Conservation (phyloP, 2,888 invertebrate species). For the Drosophila mulleri region DNA sequence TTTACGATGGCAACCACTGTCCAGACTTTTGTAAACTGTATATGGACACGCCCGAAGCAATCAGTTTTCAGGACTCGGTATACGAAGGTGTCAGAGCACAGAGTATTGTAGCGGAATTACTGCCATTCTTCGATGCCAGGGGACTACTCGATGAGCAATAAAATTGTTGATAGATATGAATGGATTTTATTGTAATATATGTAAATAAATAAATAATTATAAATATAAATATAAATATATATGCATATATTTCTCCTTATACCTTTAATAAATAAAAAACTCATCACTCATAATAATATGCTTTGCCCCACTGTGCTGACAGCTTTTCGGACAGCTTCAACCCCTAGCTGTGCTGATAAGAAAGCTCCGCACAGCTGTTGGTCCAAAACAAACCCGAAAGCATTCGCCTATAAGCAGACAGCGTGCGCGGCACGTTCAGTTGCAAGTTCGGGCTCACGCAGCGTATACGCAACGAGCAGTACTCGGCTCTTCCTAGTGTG, state of each 20-base stretch:
- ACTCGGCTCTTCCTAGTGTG: slow-evolving; percentile 8
- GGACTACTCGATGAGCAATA: slow-evolving; percentile 78
- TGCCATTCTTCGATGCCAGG: slow-evolving; percentile 80
- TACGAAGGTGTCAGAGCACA: slow-evolving; percentile 75
- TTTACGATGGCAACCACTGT: slow-evolving; percentile 73
- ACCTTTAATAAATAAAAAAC: background rate
- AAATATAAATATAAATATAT: background rate
- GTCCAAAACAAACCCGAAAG: slow-evolving; percentile 60
- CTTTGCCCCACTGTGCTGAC: slow-evolving; percentile 48
- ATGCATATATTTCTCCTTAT: background rate
- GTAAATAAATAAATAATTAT: background rate
- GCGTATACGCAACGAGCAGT: slow-evolving; percentile 69
- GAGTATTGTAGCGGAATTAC: slow-evolving; percentile 67
- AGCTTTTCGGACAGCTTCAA: slow-evolving; percentile 57
- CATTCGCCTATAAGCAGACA: slow-evolving; percentile 43
- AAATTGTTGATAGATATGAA: background rate
- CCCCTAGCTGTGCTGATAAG: slow-evolving; percentile 68
- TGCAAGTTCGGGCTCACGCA: slow-evolving; percentile 57
- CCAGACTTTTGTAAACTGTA: slow-evolving; percentile 78
- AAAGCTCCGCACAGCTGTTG: slow-evolving; percentile 71
- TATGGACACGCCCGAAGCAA: slow-evolving; percentile 74
- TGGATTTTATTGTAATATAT: background rate
- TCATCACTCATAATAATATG: background rate
- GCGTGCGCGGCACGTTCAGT: slow-evolving; percentile 63
- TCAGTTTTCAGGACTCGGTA: slow-evolving; percentile 76